Evolutionary conservation across 2,888 invertebrate species (phyloP).

Genomic region (Ecliptopera silaceata): DNA sequence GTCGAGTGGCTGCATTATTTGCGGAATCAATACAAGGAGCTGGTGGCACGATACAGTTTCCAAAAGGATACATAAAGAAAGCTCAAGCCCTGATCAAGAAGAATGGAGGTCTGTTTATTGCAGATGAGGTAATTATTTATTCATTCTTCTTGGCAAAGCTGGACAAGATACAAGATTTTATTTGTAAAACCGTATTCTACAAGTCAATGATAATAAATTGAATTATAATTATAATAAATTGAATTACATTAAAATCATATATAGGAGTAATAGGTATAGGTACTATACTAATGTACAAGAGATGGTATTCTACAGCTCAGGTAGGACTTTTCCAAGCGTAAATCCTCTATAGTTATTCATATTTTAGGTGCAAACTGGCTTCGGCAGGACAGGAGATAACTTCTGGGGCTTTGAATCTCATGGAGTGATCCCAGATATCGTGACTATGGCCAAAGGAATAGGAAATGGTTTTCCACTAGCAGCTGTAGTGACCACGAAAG

Average conservation of each 20-base stretch:
- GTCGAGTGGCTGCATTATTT: constrained; percentile 93
- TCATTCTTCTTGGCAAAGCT: too few species aligned
- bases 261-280: too few species aligned
- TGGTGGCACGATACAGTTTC: constrained; percentile 96
- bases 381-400: constrained; percentile 95
- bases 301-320: too few species aligned
- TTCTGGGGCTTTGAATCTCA: constrained; percentile 99
- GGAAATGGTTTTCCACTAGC: constrained; percentile 98
- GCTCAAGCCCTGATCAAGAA: constrained; percentile 90
- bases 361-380: constrained; percentile 95
- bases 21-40: constrained; percentile 98
- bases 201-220: too few species aligned
- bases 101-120: constrained; percentile 93
- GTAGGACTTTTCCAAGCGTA: too few species aligned
- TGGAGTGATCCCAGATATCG: constrained; percentile 94
- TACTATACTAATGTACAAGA: too few species aligned
- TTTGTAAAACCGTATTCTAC: too few species aligned
- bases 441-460: constrained; percentile 97
- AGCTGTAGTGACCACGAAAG: constrained; percentile 95
- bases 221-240: too few species aligned
- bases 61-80: constrained; percentile 92
- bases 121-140: constrained; percentile 98
- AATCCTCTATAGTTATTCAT: too few species aligned
- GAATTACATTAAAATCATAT: too few species aligned
- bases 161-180: too few species aligned